Base-by-base conservation (phyloP, 2,888 invertebrate genomes). In the Orchesella flavescens region DNA sequence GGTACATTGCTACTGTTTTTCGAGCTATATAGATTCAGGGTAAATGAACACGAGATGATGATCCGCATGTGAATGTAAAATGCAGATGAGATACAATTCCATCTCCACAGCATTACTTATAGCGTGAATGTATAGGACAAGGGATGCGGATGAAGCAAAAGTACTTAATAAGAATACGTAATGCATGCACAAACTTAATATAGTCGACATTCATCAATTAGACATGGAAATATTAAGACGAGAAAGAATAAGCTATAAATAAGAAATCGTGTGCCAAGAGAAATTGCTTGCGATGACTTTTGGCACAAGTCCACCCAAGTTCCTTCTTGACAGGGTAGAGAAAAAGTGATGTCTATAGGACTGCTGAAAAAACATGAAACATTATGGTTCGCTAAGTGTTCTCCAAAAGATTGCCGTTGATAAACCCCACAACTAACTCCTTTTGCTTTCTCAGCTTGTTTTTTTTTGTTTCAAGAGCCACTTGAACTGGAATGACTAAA, bases 191-290 rank as follows among this genome's bases (percentile, higher is more conserved):
- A 49, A 34, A 34, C 34, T 34, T 34, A 34, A 34, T 34, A 79
- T 71, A 13, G 63, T 17, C 59, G 19, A 73, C 46, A 49, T 80
- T 73, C 80, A 80, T 68, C 81, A 81, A 81, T 81, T 81, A 81
- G 81, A 81, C 81, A 74, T 81, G 81, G 68, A 81, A 81, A 81
- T 81, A 81, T 81, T 73, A 79, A 21, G 46, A 59, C 19, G 43
- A 55, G 49, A 68, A 59, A 81, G 74, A 81, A 68, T 74, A 19
- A 74, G 73, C 63, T 75, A 75, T 75, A 75, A 76, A 75, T 75
- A 75, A 75, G 75, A 82, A 46, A 53, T 69, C 75, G 71, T 55
- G 66, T 75, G 75, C 82, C 73, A 81, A 73, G 73, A 66, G 68
- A 68, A 81, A 73, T 66, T 66, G 53, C 72, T 80, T 71, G 49